Evolutionary conservation across 2,888 invertebrate genomes (phyloP).

Genomic region (Apodemia mormo): DNA sequence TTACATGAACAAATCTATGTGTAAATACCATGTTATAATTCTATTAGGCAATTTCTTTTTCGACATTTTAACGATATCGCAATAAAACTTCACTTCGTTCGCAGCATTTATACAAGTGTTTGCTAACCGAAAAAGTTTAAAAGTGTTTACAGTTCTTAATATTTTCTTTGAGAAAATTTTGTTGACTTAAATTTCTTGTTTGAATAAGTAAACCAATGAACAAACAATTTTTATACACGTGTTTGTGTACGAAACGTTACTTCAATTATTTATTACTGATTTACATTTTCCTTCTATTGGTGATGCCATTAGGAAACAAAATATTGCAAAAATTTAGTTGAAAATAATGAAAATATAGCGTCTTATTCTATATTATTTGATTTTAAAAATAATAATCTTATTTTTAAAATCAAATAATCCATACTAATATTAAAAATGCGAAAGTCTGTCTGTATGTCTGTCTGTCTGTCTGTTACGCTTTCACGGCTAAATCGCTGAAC

Average conservation of each 20-base stretch:
- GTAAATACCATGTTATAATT: not conserved
- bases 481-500: too few species aligned
- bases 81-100: not conserved
- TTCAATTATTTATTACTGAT: not conserved
- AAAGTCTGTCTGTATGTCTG: too few species aligned
- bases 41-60: not conserved
- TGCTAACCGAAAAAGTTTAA: not conserved
- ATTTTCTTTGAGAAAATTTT: not conserved
- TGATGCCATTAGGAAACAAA: too few species aligned
- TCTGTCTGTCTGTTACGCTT: too few species aligned
- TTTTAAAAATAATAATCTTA: too few species aligned
- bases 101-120: not conserved
- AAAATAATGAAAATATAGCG: too few species aligned
- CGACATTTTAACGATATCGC: not conserved
- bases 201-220: not conserved
- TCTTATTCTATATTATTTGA: too few species aligned
- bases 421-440: too few species aligned
- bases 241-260: not conserved
- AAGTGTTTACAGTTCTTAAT: conserved; percentile 7
- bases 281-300: not conserved
- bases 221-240: not conserved
- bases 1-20: not conserved
- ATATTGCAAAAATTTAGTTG: too few species aligned
- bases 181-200: not conserved
- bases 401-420: too few species aligned